These are phyloP conservation scores for Myocastor coypus DNA, from an alignment of 2,113 vertebrate genomes.

Conservation along the genomic window DNA sequence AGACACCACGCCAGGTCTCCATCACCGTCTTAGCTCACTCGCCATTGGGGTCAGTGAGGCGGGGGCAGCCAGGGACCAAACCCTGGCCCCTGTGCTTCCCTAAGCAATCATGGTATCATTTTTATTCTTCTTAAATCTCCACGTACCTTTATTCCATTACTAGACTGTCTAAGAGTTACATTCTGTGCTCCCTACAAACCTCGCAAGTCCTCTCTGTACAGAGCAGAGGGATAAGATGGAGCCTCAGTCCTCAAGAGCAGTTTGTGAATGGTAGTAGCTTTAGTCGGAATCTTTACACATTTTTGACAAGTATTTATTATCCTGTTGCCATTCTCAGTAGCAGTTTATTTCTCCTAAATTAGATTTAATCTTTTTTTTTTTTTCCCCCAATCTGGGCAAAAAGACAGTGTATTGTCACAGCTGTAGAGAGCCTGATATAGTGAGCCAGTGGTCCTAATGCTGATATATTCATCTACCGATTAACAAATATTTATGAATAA, in stretches of 20 bases:
- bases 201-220: not conserved
- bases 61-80: too few relatives aligned
- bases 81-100: too few relatives aligned
- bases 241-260: not conserved
- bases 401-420: not conserved
- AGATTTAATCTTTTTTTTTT: not conserved
- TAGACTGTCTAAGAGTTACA: not conserved
- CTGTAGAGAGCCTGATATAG: not conserved
- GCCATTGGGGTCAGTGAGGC: too few relatives aligned
- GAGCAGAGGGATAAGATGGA: not conserved
- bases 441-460: not conserved
- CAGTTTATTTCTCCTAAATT: not conserved
- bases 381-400: not conserved
- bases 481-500: constrained; percentile 9
- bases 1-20: too few relatives aligned
- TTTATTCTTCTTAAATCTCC: not conserved
- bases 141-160: not conserved
- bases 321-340: not conserved
- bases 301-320: not conserved
- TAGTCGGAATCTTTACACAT: not conserved
- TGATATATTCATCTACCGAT: constrained; percentile 27
- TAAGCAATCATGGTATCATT: not conserved
- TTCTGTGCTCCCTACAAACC: too few relatives aligned
- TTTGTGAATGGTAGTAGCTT: not conserved
- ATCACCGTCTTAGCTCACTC: too few relatives aligned